Conservation (phyloP, 2,113 vertebrate species). For the Myanophis thanlyinensis region DNA sequence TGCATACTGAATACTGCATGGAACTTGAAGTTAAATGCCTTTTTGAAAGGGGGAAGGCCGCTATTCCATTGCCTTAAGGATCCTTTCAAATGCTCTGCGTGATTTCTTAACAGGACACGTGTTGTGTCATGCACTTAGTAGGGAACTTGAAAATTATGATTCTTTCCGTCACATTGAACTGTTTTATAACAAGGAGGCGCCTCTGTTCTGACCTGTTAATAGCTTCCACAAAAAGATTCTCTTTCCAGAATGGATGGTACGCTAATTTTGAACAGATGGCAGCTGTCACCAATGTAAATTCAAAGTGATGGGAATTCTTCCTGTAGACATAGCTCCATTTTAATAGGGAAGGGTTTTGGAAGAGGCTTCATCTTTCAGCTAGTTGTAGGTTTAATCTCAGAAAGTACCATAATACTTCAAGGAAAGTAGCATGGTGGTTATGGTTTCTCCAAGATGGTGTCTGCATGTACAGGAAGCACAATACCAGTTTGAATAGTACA, state of each 20-base stretch:
- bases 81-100: background rate
- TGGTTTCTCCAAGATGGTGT: background rate
- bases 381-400: background rate
- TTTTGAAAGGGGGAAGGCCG: background rate
- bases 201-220: conserved; percentile 23
- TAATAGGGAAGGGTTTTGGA: background rate
- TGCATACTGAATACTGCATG: background rate
- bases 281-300: background rate
- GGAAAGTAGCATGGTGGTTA: background rate
- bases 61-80: background rate
- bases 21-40: background rate
- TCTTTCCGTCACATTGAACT: conserved; percentile 22
- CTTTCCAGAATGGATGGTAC: conserved; percentile 14
- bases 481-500: conserved; percentile 11
- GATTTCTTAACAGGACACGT: background rate
- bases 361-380: conserved; percentile 3
- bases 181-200: conserved; percentile 17
- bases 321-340: background rate
- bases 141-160: background rate
- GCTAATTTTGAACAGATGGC: conserved; percentile 25
- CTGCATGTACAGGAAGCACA: background rate
- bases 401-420: background rate
- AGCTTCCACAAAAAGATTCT: conserved; percentile 9
- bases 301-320: background rate
- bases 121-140: background rate